A percentile compares a stretch with the other conserved stretches of the same genome.
These are phyloP conservation scores for Anastrepha ludens DNA, from an alignment of 1,140 invertebrate species.

Conservation along the genomic window DNA sequence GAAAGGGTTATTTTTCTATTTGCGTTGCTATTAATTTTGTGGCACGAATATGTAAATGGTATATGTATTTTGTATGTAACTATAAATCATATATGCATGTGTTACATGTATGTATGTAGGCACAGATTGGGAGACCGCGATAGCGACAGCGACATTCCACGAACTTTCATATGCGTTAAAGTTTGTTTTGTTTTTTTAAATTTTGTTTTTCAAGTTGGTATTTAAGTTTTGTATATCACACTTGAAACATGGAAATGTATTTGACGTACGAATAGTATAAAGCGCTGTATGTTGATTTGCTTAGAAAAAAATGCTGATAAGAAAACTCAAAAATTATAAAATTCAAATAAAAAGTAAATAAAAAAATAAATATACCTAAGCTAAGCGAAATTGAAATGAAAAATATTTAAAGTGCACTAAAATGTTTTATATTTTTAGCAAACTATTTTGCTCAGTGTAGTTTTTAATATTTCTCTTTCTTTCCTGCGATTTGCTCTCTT, in stretches of 20 bases:
- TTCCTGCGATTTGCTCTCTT: not conserved
- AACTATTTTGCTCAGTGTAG: not conserved
- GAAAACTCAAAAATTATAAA: not conserved
- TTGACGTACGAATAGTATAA: conserved; percentile 5
- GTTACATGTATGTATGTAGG: conserved; percentile 57
- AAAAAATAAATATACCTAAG: conserved; percentile 1
- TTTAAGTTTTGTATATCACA: not conserved
- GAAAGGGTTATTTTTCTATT: not conserved
- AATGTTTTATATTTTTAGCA: not conserved
- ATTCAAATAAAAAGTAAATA: not conserved
- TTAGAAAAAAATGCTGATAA: conserved; percentile 1
- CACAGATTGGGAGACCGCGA: conserved; percentile 75
- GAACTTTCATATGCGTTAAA: conserved; percentile 60
- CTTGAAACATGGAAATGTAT: conserved; percentile 2
- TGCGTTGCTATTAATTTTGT: not conserved
- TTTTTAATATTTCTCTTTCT: not conserved
- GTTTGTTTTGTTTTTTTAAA: conserved; percentile 20
- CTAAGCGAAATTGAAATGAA: not conserved
- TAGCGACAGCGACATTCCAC: conserved; percentile 73
- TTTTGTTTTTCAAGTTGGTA: conserved; percentile 33
- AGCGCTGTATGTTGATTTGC: not conserved
- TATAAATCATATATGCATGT: conserved; percentile 14
- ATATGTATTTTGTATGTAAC: conserved; percentile 33
- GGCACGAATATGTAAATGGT: conserved; percentile 5
- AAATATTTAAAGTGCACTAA: not conserved